Percentiles rank a stretch among this genome's conserved stretches.
phyloP scores from a whole-genome alignment of 2,113 vertebrate genomes.

The Bombycilla garrulus region DNA sequence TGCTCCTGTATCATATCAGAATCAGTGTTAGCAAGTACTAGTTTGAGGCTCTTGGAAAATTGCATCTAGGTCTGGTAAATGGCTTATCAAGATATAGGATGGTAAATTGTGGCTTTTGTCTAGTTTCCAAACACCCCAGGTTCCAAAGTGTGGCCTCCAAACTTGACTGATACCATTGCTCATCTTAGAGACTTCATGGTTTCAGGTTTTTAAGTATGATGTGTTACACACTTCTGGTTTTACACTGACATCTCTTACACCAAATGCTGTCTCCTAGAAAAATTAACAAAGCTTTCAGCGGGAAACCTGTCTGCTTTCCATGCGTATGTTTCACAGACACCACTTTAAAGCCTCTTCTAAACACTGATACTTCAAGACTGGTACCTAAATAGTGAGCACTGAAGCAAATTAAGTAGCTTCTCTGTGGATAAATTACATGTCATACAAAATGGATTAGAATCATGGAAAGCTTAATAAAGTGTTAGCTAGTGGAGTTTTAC shows the following conservation, averaged over 20 bases:
- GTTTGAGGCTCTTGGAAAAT: background rate
- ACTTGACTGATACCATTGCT: background rate
- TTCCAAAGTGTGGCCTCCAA: background rate
- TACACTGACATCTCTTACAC: background rate
- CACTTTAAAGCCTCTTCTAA: background rate
- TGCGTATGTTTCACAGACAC: background rate
- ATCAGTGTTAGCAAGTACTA: background rate
- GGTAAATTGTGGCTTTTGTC: background rate
- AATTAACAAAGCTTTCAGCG: background rate
- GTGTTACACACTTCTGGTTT: background rate
- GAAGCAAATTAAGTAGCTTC: background rate
- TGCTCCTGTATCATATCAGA: background rate
- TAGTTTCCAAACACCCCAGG: background rate
- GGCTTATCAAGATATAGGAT: background rate
- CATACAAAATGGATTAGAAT: background rate
- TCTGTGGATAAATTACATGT: background rate
- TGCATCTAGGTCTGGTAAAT: background rate
- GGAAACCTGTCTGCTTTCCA: background rate
- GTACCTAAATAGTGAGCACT: background rate
- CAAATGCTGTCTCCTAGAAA: background rate
- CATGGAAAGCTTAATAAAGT: background rate
- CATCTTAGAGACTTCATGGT: background rate
- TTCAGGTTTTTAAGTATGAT: background rate
- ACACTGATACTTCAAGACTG: background rate
- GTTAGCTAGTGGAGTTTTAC: background rate